Percentiles rank a stretch among this genome's conserved stretches.
Evolutionary conservation across 2,113 vertebrate species (phyloP).

Genomic region (Sceloporus tristichus): DNA sequence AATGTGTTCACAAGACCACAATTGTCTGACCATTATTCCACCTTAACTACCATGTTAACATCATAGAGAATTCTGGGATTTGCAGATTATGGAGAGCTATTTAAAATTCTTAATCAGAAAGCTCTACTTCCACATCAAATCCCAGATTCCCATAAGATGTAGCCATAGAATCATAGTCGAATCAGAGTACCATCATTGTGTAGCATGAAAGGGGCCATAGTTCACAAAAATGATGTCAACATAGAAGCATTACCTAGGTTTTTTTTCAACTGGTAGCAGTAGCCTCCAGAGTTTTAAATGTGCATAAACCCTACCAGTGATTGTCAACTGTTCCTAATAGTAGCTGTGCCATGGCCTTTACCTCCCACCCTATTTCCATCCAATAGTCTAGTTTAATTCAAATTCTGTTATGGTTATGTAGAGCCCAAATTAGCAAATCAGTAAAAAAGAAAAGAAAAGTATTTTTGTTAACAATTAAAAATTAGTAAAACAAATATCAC

Average conservation of each 20-base stretch:
- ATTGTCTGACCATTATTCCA: no score
- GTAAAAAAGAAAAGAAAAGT: neutral
- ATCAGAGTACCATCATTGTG: no score
- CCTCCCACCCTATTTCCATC: neutral
- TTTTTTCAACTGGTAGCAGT: no score
- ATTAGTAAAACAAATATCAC: slow-evolving; percentile 1
- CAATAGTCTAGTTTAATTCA: neutral
- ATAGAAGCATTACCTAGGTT: neutral
- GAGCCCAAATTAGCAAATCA: neutral
- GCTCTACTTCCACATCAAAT: no score
- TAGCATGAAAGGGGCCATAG: neutral
- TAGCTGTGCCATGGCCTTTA: neutral
- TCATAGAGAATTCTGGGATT: no score
- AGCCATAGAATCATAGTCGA: no score
- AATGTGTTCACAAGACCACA: no score
- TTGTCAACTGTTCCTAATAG: neutral
- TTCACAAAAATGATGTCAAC: neutral
- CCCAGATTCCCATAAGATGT: no score
- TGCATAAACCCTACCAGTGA: neutral
- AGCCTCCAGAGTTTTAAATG: no score
- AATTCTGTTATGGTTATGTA: neutral
- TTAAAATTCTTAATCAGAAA: no score
- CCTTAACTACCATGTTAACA: no score
- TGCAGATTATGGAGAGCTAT: no score
- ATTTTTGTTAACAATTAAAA: neutral